Percentiles rank a stretch among this genome's conserved stretches.
Evolutionary conservation across 2,797 vertebrate species (phyloP).

Genomic region (Onychomys torridus): DNA sequence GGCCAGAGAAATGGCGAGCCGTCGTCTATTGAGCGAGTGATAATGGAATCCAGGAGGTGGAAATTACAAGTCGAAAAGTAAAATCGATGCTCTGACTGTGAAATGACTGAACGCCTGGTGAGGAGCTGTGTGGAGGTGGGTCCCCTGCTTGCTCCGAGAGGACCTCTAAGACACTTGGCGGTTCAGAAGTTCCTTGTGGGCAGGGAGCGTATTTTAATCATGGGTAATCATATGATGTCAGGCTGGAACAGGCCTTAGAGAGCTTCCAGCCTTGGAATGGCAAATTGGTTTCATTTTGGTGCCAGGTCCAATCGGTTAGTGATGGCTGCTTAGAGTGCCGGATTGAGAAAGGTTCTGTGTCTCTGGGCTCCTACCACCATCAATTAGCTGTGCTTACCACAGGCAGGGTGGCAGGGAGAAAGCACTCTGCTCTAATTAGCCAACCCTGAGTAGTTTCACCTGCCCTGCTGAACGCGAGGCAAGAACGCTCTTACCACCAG

Average conservation of each 20-base stretch:
- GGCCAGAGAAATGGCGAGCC: conserved; percentile 82
- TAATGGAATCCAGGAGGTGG: conserved; percentile 85
- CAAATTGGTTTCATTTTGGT: conserved; percentile 74
- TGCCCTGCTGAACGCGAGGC: not conserved
- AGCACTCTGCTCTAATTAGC: not conserved
- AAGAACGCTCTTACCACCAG: not conserved
- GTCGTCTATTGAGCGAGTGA: conserved; percentile 81
- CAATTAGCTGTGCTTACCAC: conserved; percentile 65
- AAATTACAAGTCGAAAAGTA: conserved; percentile 84
- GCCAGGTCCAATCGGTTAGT: conserved; percentile 60
- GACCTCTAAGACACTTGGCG: conserved; percentile 50
- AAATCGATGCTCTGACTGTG: conserved; percentile 82
- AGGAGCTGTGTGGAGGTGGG: conserved; percentile 43
- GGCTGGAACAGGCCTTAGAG: conserved; percentile 69
- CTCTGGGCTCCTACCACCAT: conserved; percentile 60
- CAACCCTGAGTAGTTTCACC: not conserved
- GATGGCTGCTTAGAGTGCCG: conserved; percentile 52
- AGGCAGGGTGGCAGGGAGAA: not conserved
- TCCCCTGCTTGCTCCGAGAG: not conserved
- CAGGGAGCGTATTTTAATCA: conserved; percentile 80
- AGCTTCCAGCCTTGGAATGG: conserved; percentile 68
- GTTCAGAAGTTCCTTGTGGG: conserved; percentile 81
- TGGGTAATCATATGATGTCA: conserved; percentile 71
- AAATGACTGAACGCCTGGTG: conserved; percentile 76
- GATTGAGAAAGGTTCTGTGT: conserved; percentile 30